These are phyloP conservation scores for Neelides sp. DNA, from an alignment of 1,140 invertebrate genomes.

Conservation along the genomic window DNA sequence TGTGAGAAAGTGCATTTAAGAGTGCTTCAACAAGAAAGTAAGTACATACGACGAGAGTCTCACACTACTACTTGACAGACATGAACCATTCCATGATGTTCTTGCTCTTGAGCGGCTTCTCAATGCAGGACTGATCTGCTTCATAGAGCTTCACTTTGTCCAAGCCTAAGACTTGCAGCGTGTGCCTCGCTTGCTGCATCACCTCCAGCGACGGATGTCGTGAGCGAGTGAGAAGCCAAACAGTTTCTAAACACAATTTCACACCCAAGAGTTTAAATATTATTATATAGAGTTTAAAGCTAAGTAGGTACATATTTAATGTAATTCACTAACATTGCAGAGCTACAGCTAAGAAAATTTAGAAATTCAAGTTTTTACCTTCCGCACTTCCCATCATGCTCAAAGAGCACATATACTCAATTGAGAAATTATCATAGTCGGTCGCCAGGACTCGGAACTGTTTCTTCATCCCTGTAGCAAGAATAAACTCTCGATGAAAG, in stretches of 20 bases:
- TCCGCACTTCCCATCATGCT: slow-evolving; percentile 28
- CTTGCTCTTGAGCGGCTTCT: slow-evolving; percentile 22
- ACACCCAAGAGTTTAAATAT: background rate
- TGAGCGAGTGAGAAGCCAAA: slow-evolving; percentile 28
- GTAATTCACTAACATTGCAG: no score
- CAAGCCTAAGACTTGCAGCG: slow-evolving; percentile 26
- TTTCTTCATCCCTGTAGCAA: slow-evolving; percentile 28
- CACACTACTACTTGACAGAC: no score
- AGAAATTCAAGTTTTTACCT: no score
- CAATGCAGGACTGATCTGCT: slow-evolving; percentile 27
- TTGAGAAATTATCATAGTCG: slow-evolving; percentile 30
- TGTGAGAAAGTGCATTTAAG: no score
- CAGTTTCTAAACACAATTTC: slow-evolving; percentile 20
- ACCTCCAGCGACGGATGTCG: slow-evolving; percentile 28
- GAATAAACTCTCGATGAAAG: background rate
- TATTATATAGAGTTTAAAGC: background rate
- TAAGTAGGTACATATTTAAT: background rate
- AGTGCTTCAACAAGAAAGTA: no score
- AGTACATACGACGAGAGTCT: no score
- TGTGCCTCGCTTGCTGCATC: slow-evolving; percentile 28
- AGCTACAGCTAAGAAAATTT: no score
- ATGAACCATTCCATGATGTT: slow-evolving; percentile 28
- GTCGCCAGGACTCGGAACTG: slow-evolving; percentile 29
- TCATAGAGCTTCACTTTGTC: slow-evolving; percentile 31
- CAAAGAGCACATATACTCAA: slow-evolving; percentile 29